These are phyloP conservation scores for Lasius fuliginosus DNA, from an alignment of 2,888 invertebrate species.

Conservation along the genomic window DNA sequence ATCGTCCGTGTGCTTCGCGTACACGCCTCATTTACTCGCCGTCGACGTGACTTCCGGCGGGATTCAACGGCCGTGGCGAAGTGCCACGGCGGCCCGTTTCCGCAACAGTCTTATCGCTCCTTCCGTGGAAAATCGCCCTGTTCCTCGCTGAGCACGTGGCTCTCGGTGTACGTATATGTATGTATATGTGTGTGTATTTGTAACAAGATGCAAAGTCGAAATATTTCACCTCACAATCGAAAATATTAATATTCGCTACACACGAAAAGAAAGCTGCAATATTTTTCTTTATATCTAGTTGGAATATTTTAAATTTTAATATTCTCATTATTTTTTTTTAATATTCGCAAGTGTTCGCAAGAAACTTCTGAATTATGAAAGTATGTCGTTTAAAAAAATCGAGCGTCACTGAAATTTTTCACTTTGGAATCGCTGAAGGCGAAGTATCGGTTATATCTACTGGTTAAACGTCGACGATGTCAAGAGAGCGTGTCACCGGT, in stretches of 20 bases:
- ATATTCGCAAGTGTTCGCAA: background rate
- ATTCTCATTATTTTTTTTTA: background rate
- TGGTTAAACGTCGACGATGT: background rate
- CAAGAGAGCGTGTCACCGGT: constrained; percentile 2
- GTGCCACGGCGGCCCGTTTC: constrained; percentile 34
- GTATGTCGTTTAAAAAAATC: background rate
- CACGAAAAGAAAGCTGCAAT: background rate
- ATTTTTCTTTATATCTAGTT: background rate
- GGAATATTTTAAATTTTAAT: background rate
- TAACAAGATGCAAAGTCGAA: background rate
- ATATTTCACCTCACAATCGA: background rate
- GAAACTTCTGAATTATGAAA: background rate
- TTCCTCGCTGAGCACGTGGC: background rate
- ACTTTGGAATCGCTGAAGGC: background rate
- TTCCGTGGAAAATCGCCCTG: constrained; percentile 27
- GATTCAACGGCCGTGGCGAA: constrained; percentile 33
- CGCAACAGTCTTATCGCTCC: constrained; percentile 29
- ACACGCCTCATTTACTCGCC: constrained; percentile 29
- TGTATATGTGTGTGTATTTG: background rate
- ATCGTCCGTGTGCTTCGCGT: background rate
- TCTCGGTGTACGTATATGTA: background rate
- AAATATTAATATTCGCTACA: background rate
- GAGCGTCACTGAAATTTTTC: background rate
- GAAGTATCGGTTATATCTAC: background rate
- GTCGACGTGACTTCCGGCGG: constrained; percentile 53